Evolutionary conservation across 1,140 invertebrate genomes (phyloP).

Genomic region (Aricia agestis): DNA sequence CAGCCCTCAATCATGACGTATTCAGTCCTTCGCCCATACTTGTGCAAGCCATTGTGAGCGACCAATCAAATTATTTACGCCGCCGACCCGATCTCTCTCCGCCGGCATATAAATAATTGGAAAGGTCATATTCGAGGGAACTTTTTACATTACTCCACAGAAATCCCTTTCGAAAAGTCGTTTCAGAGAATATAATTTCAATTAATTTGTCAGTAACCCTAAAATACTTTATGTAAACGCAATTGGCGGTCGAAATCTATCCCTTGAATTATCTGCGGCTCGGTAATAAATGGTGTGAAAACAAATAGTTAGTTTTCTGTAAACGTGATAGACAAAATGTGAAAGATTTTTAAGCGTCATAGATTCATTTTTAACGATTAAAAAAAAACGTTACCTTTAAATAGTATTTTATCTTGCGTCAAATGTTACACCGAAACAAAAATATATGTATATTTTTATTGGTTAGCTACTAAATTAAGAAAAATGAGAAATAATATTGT

Average conservation of each 20-base stretch:
- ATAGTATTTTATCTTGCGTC: too few relatives aligned
- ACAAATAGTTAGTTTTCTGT: neutral
- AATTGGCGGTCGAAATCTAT: neutral
- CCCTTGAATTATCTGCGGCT: neutral
- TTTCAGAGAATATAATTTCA: neutral
- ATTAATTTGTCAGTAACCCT: neutral
- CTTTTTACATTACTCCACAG: neutral
- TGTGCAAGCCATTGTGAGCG: conserved; percentile 25
- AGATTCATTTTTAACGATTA: too few relatives aligned
- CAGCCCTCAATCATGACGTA: conserved; percentile 41
- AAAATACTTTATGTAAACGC: neutral
- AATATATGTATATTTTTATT: too few relatives aligned
- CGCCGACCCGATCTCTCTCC: conserved; percentile 4
- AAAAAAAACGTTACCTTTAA: too few relatives aligned
- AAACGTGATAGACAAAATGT: too few relatives aligned
- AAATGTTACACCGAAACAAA: too few relatives aligned
- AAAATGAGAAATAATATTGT: too few relatives aligned
- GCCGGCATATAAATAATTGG: conserved; percentile 13
- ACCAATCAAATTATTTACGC: conserved; percentile 29
- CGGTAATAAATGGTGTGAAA: neutral
- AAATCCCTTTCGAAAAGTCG: neutral
- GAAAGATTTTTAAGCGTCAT: too few relatives aligned
- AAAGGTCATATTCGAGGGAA: conserved; percentile 2
- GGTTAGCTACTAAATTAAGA: too few relatives aligned
- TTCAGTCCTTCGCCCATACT: conserved; percentile 35